Conservation (phyloP, 2,797 vertebrate genomes). For the Anguilla megastoma region DNA sequence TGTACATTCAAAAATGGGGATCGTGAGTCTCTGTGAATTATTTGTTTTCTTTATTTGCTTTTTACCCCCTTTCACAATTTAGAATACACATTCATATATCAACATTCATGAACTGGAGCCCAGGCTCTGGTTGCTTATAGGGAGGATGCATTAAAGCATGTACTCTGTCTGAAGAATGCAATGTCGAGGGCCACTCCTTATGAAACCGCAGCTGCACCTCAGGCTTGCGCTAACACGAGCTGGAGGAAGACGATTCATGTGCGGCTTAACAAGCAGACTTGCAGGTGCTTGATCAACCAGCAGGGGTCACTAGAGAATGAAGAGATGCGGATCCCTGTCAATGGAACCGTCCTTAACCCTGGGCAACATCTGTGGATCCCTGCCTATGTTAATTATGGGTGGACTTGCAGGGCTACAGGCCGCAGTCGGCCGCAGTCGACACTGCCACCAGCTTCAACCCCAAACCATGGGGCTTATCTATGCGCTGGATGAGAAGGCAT, state of each 20-base stretch:
- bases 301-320: not conserved
- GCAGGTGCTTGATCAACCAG: not conserved
- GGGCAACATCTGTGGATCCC: not conserved
- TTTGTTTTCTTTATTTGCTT: not conserved
- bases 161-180: not conserved
- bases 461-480: not conserved
- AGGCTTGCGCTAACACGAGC: not conserved
- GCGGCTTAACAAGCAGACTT: not conserved
- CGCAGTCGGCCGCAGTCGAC: not conserved
- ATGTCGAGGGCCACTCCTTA: not conserved
- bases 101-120: not conserved
- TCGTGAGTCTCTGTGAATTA: not conserved
- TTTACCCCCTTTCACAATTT: not conserved
- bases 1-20: constrained; percentile 9
- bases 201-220: not conserved
- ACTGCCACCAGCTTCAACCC: not conserved
- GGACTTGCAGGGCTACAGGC: not conserved
- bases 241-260: not conserved
- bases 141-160: not conserved
- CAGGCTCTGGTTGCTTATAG: not conserved
- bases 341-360: not conserved
- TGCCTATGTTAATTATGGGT: not conserved
- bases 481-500: not conserved
- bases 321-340: not conserved
- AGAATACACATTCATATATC: not conserved